Conservation (phyloP, 2,113 vertebrate species). For the Cromileptes altivelis region DNA sequence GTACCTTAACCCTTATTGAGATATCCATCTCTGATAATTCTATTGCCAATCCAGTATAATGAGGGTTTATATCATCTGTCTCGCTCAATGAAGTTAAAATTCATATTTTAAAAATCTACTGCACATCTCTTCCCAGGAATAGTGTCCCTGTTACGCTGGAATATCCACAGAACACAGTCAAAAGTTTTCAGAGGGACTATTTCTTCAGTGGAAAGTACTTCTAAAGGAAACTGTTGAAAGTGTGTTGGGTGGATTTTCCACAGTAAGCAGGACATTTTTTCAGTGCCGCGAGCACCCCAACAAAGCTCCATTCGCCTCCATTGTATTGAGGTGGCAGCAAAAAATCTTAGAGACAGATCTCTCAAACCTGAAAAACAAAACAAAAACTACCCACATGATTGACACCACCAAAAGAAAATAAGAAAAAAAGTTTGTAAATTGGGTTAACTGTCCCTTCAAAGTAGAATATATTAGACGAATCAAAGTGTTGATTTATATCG, state of each 20-base stretch:
- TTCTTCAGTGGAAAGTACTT: not conserved
- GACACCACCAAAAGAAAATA: not conserved
- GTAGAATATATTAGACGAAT: not conserved
- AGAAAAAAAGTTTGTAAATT: not conserved
- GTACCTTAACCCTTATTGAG: too few relatives aligned
- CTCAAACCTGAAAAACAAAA: not conserved
- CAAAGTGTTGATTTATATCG: not conserved
- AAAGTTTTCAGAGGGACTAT: not conserved
- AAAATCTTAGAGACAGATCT: not conserved
- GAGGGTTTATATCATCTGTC: not conserved
- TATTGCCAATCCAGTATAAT: not conserved
- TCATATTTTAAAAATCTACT: not conserved
- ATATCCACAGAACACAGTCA: conserved; percentile 10
- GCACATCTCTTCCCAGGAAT: not conserved
- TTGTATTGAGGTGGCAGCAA: not conserved
- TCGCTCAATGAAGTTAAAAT: conserved; percentile 1
- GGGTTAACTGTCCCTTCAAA: not conserved
- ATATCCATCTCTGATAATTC: not conserved
- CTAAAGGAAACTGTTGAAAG: not conserved
- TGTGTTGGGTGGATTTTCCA: not conserved
- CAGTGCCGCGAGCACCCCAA: not conserved
- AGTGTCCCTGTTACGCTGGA: not conserved
- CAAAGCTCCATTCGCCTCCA: not conserved
- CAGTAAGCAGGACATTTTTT: not conserved
- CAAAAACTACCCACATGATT: not conserved